A percentile compares a stretch with the other conserved stretches of the same genome.
Evolutionary conservation across 92 coral and sea anemone genomes (phyloP).

Genomic region (Virgularia gustaviana): DNA sequence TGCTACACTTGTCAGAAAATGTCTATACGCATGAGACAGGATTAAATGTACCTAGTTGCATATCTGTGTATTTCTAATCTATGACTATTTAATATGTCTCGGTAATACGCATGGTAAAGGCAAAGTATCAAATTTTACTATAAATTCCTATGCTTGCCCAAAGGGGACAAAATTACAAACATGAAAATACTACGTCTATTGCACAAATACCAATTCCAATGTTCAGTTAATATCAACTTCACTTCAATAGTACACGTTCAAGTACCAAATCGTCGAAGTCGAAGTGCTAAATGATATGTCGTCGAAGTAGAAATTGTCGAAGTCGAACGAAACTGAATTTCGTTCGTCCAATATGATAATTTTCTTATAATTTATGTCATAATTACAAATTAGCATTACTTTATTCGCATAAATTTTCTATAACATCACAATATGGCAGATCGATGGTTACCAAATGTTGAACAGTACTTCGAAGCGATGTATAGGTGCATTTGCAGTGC

Average conservation of each 20-base stretch:
- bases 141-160: constrained; percentile 5
- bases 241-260: too few species aligned
- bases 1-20: too few species aligned
- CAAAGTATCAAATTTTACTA: too few species aligned
- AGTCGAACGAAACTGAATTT: constrained; percentile 1
- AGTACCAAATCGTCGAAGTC: too few species aligned
- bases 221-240: neutral
- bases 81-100: too few species aligned
- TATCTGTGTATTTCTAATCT: too few species aligned
- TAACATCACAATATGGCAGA: neutral
- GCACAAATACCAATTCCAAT: neutral
- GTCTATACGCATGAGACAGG: too few species aligned
- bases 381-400: neutral
- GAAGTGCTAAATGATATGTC: too few species aligned
- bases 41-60: too few species aligned
- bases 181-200: neutral
- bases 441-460: constrained; percentile 8
- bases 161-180: neutral
- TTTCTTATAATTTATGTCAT: neutral
- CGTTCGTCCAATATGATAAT: constrained; percentile 12
- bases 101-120: too few species aligned
- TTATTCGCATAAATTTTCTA: neutral
- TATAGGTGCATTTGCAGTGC: neutral
- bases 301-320: neutral
- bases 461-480: neutral